Base-by-base conservation (phyloP, 2,888 invertebrate species). In the Xestia ashworthii region DNA sequence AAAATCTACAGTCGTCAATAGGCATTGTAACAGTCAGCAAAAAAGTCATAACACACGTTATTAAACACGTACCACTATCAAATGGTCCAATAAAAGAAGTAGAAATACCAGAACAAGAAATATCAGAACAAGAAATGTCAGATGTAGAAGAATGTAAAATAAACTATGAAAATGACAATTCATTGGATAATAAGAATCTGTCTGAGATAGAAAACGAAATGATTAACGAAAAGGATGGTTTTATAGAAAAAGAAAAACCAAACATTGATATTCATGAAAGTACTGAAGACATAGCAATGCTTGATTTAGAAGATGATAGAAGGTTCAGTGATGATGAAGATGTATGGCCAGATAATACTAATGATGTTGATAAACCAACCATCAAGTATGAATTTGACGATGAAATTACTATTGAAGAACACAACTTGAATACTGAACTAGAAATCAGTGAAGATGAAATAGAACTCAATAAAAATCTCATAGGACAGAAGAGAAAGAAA, bases 1-100 rank as follows among this genome's bases (percentile, higher is more conserved):
- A 74, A 32, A 78, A 81, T 11, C 60, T 88, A 41, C 46, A 73
- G 60, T 84, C 87, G n/a, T 3, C 76, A 9, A 44, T 88, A 77
- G 55, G 68, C 3, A 67, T 81, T 19, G n/a, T 82, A 50, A 11
- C 32, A 16, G 12, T 71, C 8, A 82, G 12, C 11, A 81, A 87
- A 48, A 82, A 71, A 74, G 81, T 88, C 0, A 85, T 22, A 48
- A 85, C 82, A 64, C 69, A 4, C 0, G 68, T 46, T 41, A 9
- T 79, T 6, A 84, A 79, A 76, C 50, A 64, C 19, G 78, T 71
- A 65, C 58, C n/a, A 41, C 0, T 22, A 12, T 14, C 71, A 5
- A 60, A 69, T 1, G 46, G 8, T 32, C 4, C 25, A 4, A 14
- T 25, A 32, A 44, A 72, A 53, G 50, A 76, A 53, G n/a, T 25